Evolutionary conservation across 2,113 vertebrate species (phyloP), one percentile per base, ranked within the genome.

Genomic region (Ahaetulla prasina): DNA sequence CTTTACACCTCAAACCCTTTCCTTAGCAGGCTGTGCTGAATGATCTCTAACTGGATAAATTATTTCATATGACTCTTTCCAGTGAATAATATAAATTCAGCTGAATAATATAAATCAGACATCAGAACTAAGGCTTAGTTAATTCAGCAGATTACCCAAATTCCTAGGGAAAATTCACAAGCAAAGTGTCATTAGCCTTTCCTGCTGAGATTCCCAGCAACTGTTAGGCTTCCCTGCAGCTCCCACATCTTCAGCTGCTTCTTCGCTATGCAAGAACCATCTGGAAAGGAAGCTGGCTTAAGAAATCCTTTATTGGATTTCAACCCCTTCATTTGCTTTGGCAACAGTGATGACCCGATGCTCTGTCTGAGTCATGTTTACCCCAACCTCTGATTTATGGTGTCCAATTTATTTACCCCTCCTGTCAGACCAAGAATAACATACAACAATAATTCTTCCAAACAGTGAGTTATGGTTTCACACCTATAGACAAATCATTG

Each of bases 31-130:
- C 45, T 55, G 18, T 85, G 53, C 30, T 63, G 53, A 92, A 87
- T 90, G 87, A 93, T 80, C 87, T 45, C 57, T 27, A 39, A 35
- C 90, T 89, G 35, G 57, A 92, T 92, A 94, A 86, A 92, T 9
- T 10, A 39, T 63, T 47, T 16, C 39, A 92, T 90, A 30, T 49
- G 88, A 87, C n/a, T 92, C 60, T 50, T 86, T 80, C 20, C 45
- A 49, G 60, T 49, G 39, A 45, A 89, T 89, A 80, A 39, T 43
- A 43, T 80, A 80, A 80, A 9, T 39, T 22, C 74, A 80, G 16
- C 11, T 68, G 30, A 68, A 35, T 68, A 35, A 35, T 68, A 68
- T 68, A 68, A 68, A 68, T 16, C n/a, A 68, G 63, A 68, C 35
- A 43, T 43, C 74, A 43, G 35, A 43, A 43, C 74, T 22, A 80